Percentiles rank a stretch among this genome's conserved stretches.
Evolutionary conservation across 2,888 invertebrate species (phyloP).

Genomic region (Melieria crassipennis): DNA sequence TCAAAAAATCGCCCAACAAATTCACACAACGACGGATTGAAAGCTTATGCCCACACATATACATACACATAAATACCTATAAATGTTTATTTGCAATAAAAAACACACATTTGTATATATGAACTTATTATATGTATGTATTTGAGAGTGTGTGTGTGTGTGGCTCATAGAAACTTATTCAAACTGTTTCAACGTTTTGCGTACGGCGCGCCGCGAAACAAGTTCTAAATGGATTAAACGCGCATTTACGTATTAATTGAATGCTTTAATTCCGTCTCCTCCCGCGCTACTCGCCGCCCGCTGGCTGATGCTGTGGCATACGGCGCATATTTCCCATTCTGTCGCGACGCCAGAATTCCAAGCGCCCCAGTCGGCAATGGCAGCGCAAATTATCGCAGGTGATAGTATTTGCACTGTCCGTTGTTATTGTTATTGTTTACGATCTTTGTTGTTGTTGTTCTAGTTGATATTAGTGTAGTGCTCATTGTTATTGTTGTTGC

Average conservation of each 20-base stretch:
- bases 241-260: constrained; percentile 11
- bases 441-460: no score
- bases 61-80: background rate
- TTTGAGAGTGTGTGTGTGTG: background rate
- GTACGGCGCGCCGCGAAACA: background rate
- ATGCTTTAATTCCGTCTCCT: constrained; percentile 8
- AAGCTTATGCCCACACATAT: background rate
- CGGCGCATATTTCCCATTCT: no score
- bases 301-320: no score
- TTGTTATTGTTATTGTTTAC: no score
- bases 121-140: background rate
- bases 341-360: background rate
- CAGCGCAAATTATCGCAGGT: no score
- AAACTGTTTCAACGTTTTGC: background rate
- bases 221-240: constrained; percentile 25
- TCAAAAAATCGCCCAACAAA: no score
- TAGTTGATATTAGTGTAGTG: no score
- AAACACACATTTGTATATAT: background rate
- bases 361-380: background rate
- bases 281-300: background rate
- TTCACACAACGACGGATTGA: background rate
- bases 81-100: background rate
- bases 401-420: no score
- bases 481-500: no score
- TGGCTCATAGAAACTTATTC: no score